Evolutionary conservation across 2,797 vertebrate species (phyloP).

Genomic region (Scomberomorus guttatus): DNA sequence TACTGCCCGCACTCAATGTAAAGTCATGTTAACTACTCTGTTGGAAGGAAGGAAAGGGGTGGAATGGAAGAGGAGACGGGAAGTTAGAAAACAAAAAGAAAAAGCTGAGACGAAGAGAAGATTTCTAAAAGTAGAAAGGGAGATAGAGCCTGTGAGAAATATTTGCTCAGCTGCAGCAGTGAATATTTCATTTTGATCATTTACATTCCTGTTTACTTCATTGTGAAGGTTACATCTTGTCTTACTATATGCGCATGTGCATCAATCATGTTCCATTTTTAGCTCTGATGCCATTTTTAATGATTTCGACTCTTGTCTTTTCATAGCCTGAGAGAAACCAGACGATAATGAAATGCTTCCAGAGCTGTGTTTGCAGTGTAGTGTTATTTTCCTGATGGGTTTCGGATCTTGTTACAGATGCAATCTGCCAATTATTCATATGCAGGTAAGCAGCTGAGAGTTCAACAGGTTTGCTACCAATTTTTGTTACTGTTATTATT

Average conservation of each 20-base stretch:
- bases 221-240: conserved; percentile 21
- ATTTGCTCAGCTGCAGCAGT: conserved; percentile 8
- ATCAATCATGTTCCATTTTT: conserved; percentile 67
- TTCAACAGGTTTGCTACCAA: conserved; percentile 34
- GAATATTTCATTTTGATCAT: conserved; percentile 34
- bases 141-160: conserved; percentile 5
- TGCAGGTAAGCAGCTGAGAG: conserved; percentile 24
- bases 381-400: conserved; percentile 39
- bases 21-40: too few species aligned
- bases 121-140: conserved; percentile 7
- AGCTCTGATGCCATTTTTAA: conserved; percentile 45
- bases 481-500: conserved; percentile 12
- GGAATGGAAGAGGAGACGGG: background rate
- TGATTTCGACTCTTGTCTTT: conserved; percentile 25
- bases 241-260: conserved; percentile 19
- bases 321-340: conserved; percentile 21
- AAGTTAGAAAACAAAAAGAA: background rate
- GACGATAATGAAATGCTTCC: conserved; percentile 53
- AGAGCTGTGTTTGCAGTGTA: conserved; percentile 26
- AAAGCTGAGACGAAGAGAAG: background rate
- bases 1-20: too few species aligned
- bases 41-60: background rate
- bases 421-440: conserved; percentile 50
- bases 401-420: conserved; percentile 34
- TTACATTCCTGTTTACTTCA: conserved; percentile 10